Base-by-base conservation (phyloP, 2,797 vertebrate species). In the Pseudomugil gertrudae region DNA sequence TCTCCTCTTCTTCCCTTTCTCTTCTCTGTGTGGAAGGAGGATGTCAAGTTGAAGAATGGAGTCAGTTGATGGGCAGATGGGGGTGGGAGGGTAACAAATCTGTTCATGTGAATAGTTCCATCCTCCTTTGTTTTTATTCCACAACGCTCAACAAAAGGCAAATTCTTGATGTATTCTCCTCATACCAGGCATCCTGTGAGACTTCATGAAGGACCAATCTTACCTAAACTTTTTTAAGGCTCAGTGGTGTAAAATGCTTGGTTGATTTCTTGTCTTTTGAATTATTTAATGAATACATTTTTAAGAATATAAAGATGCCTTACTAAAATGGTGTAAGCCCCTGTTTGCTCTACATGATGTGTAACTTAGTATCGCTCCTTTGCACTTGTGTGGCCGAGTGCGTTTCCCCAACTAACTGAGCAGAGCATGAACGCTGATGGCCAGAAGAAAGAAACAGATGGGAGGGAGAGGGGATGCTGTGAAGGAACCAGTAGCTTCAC, bases 31-130 rank as follows among this genome's bases (percentile, higher is more conserved):
- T 76, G 73, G 78, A 86, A 60, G 82, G 86, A 84, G 62, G 83
- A 74, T 87, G 87, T 86, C 81, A 89, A 85, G 84, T 87, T 87
- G 83, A 90, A 87, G 83, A 86, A 85, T 80, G 76, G 71, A 86
- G 78, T 72, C 74, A 68, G 79, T 73, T 81, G 90, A 88, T 66
- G 82, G 81, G 76, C 84, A 84, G 79, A 81, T 78, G 84, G 57
- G 80, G 81, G 81, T 72, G 83, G 84, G 76, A 71, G 56, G 48
- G 66, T 68, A 78, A 81, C 78, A 79, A 76, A 77, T 80, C 62
- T 62, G 68, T 79, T 91, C 84, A 90, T 78, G 60, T 74, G 63
- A 75, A 56, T 61, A 76, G 70, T 72, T 79, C 69, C 57, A 69
- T 89, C 74, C 53, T 85, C 61, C 63, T 81, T 78, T 79, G 77